These are phyloP conservation scores for Ephestia elutella DNA, from an alignment of 1,140 invertebrate species.

Conservation along the genomic window DNA sequence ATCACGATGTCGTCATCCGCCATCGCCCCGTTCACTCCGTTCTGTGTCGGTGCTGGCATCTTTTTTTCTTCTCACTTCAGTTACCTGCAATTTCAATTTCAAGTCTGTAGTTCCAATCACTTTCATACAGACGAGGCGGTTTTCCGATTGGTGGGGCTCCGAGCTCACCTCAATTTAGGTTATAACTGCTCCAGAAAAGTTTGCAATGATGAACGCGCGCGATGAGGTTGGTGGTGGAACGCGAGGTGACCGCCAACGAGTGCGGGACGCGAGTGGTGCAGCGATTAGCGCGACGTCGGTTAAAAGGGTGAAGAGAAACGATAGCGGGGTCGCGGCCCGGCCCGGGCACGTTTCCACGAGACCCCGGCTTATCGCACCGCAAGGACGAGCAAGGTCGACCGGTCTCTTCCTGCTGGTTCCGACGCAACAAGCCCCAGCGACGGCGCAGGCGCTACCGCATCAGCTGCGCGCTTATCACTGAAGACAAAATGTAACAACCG, in stretches of 20 bases:
- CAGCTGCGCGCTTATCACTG: not conserved
- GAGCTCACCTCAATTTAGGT: not conserved
- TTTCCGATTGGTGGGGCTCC: too few species aligned
- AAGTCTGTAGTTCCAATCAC: not conserved
- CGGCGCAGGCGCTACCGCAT: not conserved
- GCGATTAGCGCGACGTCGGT: slow-evolving; percentile 29
- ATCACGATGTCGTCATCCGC: slow-evolving; percentile 90
- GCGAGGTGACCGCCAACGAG: slow-evolving; percentile 30
- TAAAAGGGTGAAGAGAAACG: slow-evolving; percentile 48
- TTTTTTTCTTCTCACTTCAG: slow-evolving; percentile 10
- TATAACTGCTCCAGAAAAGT: not conserved
- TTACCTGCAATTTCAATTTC: slow-evolving; percentile 2
- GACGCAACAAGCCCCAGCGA: slow-evolving; percentile 6
- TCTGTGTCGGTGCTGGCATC: slow-evolving; percentile 52
- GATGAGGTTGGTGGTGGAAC: not conserved
- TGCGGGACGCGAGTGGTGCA: slow-evolving; percentile 34
- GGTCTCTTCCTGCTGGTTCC: slow-evolving; percentile 25
- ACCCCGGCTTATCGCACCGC: slow-evolving; percentile 42
- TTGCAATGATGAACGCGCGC: not conserved
- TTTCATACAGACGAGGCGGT: not conserved
- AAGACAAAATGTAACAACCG: slow-evolving; percentile 7
- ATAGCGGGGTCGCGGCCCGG: slow-evolving; percentile 60
- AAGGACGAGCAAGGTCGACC: slow-evolving; percentile 61
- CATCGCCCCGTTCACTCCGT: slow-evolving; percentile 26
- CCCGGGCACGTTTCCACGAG: slow-evolving; percentile 36